phyloP scores from a whole-genome alignment of 2,888 invertebrate species.

The Amphipoea oculea region DNA sequence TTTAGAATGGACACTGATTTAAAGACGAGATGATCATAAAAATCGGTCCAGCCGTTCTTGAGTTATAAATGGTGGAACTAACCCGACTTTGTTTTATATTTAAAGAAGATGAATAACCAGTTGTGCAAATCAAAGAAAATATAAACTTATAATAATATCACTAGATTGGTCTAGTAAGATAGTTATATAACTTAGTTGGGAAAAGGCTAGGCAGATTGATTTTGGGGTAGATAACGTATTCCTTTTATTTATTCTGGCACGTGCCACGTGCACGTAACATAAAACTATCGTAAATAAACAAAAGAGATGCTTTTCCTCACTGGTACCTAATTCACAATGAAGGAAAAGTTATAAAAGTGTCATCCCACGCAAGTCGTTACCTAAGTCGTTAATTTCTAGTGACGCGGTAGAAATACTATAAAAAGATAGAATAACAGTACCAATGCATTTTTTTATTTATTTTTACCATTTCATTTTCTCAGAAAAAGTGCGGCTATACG shows the following conservation, averaged over 20 bases:
- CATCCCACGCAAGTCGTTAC: conserved; percentile 23
- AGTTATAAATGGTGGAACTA: too few species aligned
- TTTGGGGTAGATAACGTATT: not conserved
- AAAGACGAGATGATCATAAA: too few species aligned
- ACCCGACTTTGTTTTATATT: too few species aligned
- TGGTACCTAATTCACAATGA: not conserved
- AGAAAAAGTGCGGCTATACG: not conserved
- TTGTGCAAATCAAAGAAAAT: too few species aligned
- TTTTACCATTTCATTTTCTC: not conserved
- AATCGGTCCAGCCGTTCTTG: too few species aligned
- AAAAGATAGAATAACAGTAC: not conserved
- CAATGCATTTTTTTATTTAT: conserved; percentile 8
- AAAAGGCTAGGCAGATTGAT: too few species aligned
- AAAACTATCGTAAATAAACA: not conserved
- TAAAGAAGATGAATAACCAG: too few species aligned
- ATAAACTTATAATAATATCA: too few species aligned
- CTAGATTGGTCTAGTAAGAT: too few species aligned
- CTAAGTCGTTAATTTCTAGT: conserved; percentile 29
- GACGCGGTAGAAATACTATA: not conserved
- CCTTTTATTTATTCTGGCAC: not conserved
- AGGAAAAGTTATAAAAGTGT: not conserved
- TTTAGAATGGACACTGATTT: too few species aligned
- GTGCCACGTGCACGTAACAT: too few species aligned
- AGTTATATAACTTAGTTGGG: too few species aligned
- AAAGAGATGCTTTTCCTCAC: not conserved